Percentiles rank a stretch among this genome's conserved stretches.
phyloP scores from a whole-genome alignment of 2,113 vertebrate species.

The Sphyrna mokarran region DNA sequence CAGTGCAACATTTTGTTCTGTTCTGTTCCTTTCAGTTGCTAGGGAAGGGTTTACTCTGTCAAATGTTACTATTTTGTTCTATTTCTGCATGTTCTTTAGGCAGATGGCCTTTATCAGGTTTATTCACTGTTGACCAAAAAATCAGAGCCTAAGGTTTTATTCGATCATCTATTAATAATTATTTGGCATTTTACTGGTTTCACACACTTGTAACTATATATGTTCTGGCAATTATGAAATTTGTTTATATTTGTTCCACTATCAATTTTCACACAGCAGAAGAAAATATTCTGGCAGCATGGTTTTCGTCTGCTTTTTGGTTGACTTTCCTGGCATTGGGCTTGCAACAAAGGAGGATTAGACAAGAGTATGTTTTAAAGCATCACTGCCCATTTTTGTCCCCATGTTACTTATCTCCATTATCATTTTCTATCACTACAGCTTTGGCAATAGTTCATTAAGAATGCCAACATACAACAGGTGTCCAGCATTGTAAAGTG shows the following conservation, averaged over 20 bases:
- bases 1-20: conserved; percentile 24
- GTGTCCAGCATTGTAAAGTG: neutral
- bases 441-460: neutral
- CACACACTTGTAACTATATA: neutral
- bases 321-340: neutral
- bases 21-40: neutral
- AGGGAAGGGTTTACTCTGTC: neutral
- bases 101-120: neutral
- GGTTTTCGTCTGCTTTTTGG: neutral
- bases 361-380: neutral
- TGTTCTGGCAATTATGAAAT: neutral
- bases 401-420: neutral
- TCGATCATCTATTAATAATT: neutral
- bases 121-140: neutral
- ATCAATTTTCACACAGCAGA: neutral
- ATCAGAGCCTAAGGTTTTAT: neutral
- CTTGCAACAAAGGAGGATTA: neutral
- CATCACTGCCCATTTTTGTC: neutral
- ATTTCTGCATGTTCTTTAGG: neutral
- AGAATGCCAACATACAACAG: neutral
- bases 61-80: conserved; percentile 10
- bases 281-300: neutral
- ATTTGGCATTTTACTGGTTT: neutral
- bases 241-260: neutral
- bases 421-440: neutral